Conservation (phyloP, 2,113 vertebrate genomes). For the Xenopus borealis region DNA sequence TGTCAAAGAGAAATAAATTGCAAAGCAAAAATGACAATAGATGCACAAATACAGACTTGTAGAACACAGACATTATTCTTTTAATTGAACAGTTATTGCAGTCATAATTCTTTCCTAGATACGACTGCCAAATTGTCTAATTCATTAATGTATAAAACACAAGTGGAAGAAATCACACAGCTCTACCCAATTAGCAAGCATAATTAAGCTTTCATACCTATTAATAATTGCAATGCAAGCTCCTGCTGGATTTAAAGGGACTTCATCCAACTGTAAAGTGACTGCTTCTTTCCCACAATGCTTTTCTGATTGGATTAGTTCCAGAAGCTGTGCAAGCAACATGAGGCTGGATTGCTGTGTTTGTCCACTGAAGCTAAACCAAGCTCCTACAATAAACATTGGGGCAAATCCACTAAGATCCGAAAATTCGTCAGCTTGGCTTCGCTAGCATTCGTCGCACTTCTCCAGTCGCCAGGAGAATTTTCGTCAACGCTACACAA, state of each 20-base stretch:
- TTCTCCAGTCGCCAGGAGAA: too few species aligned
- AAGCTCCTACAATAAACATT: constrained; percentile 4
- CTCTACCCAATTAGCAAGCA: constrained; percentile 47
- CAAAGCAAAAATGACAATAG: too few species aligned
- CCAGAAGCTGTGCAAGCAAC: constrained; percentile 16
- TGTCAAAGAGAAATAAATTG: too few species aligned
- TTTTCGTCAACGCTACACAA: too few species aligned
- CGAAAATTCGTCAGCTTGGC: too few species aligned
- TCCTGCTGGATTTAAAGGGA: constrained; percentile 48
- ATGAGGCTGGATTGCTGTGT: constrained; percentile 4
- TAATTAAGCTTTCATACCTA: constrained; percentile 56
- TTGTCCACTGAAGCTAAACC: constrained; percentile 17
- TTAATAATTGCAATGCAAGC: constrained; percentile 49
- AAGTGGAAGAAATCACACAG: constrained; percentile 5
- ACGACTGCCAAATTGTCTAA: constrained; percentile 11
- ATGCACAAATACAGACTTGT: neutral
- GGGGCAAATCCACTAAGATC: too few species aligned
- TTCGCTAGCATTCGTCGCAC: too few species aligned
- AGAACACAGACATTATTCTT: constrained; percentile 6
- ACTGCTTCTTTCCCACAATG: constrained; percentile 32
- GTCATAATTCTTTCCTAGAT: neutral
- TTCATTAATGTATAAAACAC: neutral
- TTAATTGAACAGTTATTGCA: neutral
- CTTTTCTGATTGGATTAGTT: constrained; percentile 31
- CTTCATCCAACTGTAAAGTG: constrained; percentile 41